Evolutionary conservation across 2,113 vertebrate species (phyloP).

Genomic region (Motacilla alba): DNA sequence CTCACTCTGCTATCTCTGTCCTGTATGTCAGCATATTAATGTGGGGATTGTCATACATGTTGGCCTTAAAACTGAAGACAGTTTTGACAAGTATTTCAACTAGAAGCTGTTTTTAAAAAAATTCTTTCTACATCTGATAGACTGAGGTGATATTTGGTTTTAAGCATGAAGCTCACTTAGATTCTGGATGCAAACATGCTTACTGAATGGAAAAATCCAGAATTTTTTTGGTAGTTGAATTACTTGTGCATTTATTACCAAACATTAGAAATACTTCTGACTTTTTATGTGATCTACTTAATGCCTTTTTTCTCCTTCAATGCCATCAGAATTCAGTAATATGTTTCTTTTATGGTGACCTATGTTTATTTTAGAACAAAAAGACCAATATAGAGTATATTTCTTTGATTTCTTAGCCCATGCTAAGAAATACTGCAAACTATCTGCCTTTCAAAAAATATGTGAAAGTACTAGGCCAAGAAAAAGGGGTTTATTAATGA

Average conservation of each 20-base stretch:
- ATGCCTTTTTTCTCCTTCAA: background rate
- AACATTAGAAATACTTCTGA: background rate
- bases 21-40: background rate
- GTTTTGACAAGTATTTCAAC: slow-evolving; percentile 34
- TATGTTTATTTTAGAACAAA: background rate
- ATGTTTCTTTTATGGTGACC: background rate
- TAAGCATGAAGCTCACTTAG: background rate
- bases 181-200: background rate
- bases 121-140: background rate
- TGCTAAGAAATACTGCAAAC: background rate
- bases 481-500: background rate
- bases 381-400: background rate
- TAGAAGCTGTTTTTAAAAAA: background rate
- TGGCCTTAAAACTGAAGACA: slow-evolving; percentile 32
- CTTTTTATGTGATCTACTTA: background rate
- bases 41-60: background rate
- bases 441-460: background rate
- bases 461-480: background rate
- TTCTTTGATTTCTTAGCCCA: background rate
- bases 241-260: background rate
- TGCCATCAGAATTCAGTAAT: background rate
- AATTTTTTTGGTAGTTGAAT: background rate
- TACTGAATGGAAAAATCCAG: background rate
- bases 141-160: background rate
- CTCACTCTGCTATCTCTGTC: background rate